Evolutionary conservation across 2,888 invertebrate genomes (phyloP).

Genomic region (Hyposoter dolosus): DNA sequence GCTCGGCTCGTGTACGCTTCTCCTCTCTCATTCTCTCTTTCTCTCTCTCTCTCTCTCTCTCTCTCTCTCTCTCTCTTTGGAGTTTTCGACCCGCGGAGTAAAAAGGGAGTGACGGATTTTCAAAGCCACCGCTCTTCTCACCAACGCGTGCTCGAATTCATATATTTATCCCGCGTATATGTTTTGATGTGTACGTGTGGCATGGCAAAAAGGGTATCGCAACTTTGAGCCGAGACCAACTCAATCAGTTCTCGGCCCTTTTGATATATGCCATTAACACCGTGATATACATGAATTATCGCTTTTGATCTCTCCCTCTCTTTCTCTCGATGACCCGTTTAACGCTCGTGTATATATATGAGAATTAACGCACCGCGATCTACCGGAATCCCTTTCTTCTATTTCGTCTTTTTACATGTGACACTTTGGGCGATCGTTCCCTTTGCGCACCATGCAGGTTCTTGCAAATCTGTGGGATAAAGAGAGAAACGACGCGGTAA

Average conservation of each 20-base stretch:
- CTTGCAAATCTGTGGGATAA: conserved; percentile 47
- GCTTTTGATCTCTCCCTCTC: conserved; percentile 40
- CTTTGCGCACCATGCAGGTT: conserved; percentile 14
- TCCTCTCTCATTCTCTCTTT: conserved; percentile 13
- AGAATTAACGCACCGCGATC: conserved; percentile 35
- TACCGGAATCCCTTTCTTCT: conserved; percentile 32
- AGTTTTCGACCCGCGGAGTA: conserved; percentile 17
- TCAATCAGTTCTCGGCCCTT: conserved; percentile 64
- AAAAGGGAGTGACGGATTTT: conserved; percentile 48
- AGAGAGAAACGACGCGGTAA: conserved; percentile 19
- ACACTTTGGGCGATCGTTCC: conserved; percentile 52
- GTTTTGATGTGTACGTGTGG: not conserved
- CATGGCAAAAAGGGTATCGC: conserved; percentile 45
- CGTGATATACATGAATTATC: conserved; percentile 68
- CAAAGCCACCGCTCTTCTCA: conserved; percentile 50
- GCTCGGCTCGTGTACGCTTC: conserved; percentile 17
- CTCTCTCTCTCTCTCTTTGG: conserved; percentile 21
- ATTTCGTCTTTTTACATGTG: conserved; percentile 25
- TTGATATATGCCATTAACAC: conserved; percentile 68
- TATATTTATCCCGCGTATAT: not conserved
- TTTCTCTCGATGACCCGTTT: conserved; percentile 11
- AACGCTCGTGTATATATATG: conserved; percentile 19
- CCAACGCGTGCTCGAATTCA: conserved; percentile 10
- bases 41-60: conserved; percentile 27
- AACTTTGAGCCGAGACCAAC: conserved; percentile 62